Percentiles rank a stretch among this genome's conserved stretches.
Evolutionary conservation across 2,113 vertebrate genomes (phyloP).

Genomic region (Chamaea fasciata): DNA sequence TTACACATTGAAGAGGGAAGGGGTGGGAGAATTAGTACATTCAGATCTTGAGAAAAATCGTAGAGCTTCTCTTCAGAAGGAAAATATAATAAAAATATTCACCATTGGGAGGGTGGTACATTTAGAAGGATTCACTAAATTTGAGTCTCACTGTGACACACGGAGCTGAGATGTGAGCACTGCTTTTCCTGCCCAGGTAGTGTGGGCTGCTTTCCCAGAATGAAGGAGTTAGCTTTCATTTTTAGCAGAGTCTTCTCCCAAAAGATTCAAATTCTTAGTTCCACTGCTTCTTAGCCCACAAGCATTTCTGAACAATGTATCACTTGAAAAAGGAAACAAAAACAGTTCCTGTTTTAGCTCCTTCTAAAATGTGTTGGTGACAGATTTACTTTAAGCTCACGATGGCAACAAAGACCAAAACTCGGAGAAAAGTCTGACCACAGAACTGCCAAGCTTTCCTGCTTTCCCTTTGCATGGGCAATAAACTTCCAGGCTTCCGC

Average conservation of each 20-base stretch:
- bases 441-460: background rate
- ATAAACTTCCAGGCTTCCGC: background rate
- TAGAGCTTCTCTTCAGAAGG: background rate
- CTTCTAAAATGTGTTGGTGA: background rate
- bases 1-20: background rate
- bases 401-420: background rate
- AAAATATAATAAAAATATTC: background rate
- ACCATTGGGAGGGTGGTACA: background rate
- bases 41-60: background rate
- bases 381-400: background rate
- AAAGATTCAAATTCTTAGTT: background rate
- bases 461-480: background rate
- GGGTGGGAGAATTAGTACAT: background rate
- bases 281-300: background rate
- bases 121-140: background rate
- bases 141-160: background rate
- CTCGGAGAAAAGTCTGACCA: background rate
- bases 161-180: background rate
- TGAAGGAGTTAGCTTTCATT: background rate
- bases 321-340: background rate
- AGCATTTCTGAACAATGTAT: background rate
- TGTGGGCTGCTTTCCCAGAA: background rate
- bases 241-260: background rate
- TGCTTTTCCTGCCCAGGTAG: background rate
- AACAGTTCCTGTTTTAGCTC: background rate